Evolutionary conservation across 2,797 vertebrate genomes (phyloP).

Genomic region (Bryconaethiops microstoma): DNA sequence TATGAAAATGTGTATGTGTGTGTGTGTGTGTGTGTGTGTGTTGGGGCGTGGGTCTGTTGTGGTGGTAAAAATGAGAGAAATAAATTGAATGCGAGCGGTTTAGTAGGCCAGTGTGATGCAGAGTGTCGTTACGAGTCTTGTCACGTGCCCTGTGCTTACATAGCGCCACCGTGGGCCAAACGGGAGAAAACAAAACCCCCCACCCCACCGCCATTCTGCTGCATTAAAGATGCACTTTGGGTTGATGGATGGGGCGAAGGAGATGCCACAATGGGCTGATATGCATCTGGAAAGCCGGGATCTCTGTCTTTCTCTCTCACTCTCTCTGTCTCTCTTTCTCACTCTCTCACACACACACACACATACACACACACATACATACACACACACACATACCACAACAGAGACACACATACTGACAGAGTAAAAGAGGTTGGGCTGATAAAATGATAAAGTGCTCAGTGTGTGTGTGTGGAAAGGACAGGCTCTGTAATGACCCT

Average conservation of each 20-base stretch:
- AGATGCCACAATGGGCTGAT: slow-evolving; percentile 45
- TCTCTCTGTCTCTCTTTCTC: no score
- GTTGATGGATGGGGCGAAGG: slow-evolving; percentile 56
- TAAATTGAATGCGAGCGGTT: slow-evolving; percentile 71
- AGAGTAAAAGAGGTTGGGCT: slow-evolving; percentile 37
- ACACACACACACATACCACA: slow-evolving; percentile 23
- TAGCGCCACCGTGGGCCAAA: slow-evolving; percentile 74
- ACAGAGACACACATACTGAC: background rate
- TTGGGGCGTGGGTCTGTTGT: no score
- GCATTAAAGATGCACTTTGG: slow-evolving; percentile 49
- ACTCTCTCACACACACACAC: background rate
- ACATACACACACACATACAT: slow-evolving; percentile 42
- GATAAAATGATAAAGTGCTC: slow-evolving; percentile 44
- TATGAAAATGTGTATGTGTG: no score
- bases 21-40: no score
- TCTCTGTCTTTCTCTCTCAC: background rate
- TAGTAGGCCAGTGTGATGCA: slow-evolving; percentile 70
- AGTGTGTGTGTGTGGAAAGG: slow-evolving; percentile 39
- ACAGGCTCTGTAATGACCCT: slow-evolving; percentile 66
- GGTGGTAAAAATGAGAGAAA: no score
- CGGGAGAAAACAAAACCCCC: slow-evolving; percentile 70
- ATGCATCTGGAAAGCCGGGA: slow-evolving; percentile 48
- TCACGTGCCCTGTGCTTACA: slow-evolving; percentile 68
- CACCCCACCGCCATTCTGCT: slow-evolving; percentile 41
- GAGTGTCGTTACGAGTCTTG: slow-evolving; percentile 77